Conservation (phyloP, 2,113 vertebrate genomes). For the Carassius gibelio region DNA sequence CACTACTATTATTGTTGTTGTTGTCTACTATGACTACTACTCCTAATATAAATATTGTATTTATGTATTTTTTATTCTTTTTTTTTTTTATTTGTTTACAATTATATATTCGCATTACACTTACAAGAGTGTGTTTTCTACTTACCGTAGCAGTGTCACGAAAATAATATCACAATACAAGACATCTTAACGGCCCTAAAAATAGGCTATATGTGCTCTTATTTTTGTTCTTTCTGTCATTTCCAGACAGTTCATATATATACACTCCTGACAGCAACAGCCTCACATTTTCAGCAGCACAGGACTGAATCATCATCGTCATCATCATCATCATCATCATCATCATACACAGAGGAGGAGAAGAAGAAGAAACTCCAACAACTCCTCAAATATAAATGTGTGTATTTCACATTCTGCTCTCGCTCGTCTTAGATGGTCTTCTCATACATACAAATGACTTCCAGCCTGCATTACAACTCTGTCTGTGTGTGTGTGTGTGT, state of each 20-base stretch:
- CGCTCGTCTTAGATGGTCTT: not conserved
- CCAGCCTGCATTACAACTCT: not conserved
- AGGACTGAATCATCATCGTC: not conserved
- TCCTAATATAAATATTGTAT: too few relatives aligned
- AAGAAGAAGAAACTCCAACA: not conserved
- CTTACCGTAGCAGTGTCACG: not conserved
- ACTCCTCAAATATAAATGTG: not conserved
- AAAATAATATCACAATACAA: not conserved
- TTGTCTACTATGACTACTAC: too few relatives aligned
- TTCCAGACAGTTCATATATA: not conserved
- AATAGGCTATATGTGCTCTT: not conserved
- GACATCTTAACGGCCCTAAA: not conserved
- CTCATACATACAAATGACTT: conserved; percentile 39
- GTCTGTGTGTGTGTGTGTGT: not conserved
- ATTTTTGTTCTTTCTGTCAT: not conserved
- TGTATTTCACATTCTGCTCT: not conserved
- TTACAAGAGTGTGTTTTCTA: not conserved
- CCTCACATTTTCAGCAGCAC: not conserved
- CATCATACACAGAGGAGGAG: not conserved
- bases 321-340: not conserved
- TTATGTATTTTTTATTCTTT: too few relatives aligned
- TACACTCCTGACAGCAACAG: not conserved
- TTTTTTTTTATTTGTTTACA: too few relatives aligned
- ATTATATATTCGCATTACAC: not conserved
- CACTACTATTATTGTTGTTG: too few relatives aligned